Evolutionary conservation across 2,888 invertebrate genomes (phyloP), one percentile per base, ranked within the genome.

Genomic region (Ethmia dodecea): DNA sequence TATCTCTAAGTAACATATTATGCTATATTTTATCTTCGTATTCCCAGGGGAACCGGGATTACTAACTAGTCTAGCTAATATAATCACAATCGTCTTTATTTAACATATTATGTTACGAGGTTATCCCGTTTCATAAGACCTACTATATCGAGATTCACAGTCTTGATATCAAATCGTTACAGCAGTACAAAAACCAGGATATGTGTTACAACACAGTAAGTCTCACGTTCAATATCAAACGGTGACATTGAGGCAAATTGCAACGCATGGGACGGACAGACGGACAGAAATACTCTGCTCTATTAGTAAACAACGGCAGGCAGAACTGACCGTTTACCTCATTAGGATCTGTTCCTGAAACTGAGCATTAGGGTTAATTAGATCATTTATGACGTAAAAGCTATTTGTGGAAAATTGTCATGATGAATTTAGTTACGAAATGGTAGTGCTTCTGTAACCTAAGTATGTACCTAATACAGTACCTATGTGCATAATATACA

Each of bases 301-400:
- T 45, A 50, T 49, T 55, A 50, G 52, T 55, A 60, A 60, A 57
- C 57, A 38, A 35, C 41, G 35, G 44, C 9, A 26, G 11, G 36
- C 45, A 13, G 14, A 32, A 33, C 38, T 38, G 33, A 49, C 36
- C 64, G 38, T 63, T 71, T 66, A 72, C 62, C 45, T 60, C 45
- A 64, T 69, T 62, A 52, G 18, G 16, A 32, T 10, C 14, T 35
- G 57, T 67, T 70, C 62, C 63, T 61, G 55, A 59, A 56, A 59
- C 43, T 31, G 35, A 35, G 33, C 25, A 42, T 49, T 37, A 11
- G 37, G 42, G 45, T 13, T 12, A 30, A 30, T 20, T n/a, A 18
- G 20, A 18, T 16, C 11, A 20, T 30, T 16, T 43, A 36, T 38
- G 4, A 35, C 28, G 29, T 28, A n/a, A 16, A 31, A 28, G 47